Conservation (phyloP, 1,140 invertebrate genomes). For the Caenorhabditis brenneri region DNA sequence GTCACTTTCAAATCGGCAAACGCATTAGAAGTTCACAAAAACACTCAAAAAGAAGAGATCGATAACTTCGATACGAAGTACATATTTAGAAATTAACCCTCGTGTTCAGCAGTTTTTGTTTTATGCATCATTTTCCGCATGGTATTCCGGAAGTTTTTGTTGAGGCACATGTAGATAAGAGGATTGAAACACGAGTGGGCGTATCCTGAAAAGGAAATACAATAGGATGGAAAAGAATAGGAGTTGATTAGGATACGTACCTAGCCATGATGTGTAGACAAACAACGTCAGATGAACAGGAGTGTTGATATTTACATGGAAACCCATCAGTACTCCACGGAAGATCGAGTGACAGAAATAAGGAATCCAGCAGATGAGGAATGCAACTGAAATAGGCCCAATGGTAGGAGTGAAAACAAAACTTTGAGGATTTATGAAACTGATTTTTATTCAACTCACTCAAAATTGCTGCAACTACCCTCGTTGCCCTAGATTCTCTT, state of each 20-base stretch:
- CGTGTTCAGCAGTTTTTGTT: background rate
- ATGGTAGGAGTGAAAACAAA: no score
- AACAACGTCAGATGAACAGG: constrained; percentile 38
- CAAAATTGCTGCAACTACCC: constrained; percentile 56
- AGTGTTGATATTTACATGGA: constrained; percentile 33
- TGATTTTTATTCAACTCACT: no score
- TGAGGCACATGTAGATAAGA: constrained; percentile 57
- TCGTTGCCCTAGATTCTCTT: constrained; percentile 53
- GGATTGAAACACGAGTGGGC: constrained; percentile 58
- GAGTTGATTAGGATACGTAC: background rate
- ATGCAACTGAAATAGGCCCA: constrained; percentile 52
- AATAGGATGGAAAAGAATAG: background rate
- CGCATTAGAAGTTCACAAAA: background rate
- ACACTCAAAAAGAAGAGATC: constrained; percentile 18
- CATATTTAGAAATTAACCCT: background rate
- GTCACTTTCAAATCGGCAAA: constrained; percentile 28
- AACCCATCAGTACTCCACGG: constrained; percentile 43
- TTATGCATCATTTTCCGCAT: constrained; percentile 49
- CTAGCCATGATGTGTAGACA: constrained; percentile 53
- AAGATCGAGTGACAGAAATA: constrained; percentile 52
- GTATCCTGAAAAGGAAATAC: constrained; percentile 23
- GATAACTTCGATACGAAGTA: constrained; percentile 18
- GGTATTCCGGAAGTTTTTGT: constrained; percentile 56
- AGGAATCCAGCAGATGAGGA: constrained; percentile 57
- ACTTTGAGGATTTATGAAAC: no score